These are phyloP conservation scores for Nematostella vectensis DNA, from an alignment of 92 coral and sea anemone genomes.

Conservation along the genomic window DNA sequence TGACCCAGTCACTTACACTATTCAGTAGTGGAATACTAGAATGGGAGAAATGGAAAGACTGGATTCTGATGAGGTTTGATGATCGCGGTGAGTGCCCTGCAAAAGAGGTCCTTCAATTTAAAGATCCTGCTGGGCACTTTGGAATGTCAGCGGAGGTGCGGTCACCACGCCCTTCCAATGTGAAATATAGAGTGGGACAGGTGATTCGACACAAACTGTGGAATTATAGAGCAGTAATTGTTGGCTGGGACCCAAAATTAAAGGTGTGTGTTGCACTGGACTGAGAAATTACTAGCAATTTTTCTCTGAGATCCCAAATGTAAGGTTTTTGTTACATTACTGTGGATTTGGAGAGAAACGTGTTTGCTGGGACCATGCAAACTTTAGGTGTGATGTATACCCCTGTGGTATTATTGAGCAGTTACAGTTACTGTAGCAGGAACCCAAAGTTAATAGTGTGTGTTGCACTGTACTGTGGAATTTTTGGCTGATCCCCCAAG, in stretches of 20 bases:
- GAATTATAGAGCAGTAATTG: conserved; percentile 84
- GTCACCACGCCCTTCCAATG: conserved; percentile 47
- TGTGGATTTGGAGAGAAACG: no score
- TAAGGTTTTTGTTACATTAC: no score
- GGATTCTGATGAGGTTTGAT: conserved; percentile 55
- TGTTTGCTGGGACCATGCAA: no score
- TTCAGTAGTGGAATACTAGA: conserved; percentile 59
- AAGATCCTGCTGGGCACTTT: conserved; percentile 67
- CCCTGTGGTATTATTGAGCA: no score
- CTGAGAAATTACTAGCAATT: no score
- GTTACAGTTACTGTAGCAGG: no score
- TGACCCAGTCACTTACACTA: conserved; percentile 43
- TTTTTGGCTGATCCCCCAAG: no score
- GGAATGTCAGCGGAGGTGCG: conserved; percentile 63
- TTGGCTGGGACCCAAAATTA: conserved; percentile 93
- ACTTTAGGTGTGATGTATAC: no score
- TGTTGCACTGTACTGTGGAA: no score
- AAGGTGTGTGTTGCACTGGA: conserved; percentile 34
- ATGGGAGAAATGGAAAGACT: conserved; percentile 62
- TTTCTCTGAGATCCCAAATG: no score
- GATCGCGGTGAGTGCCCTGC: conserved; percentile 92
- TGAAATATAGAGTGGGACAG: conserved; percentile 84
- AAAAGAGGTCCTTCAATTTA: conserved; percentile 64
- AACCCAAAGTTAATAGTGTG: no score
- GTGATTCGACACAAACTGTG: conserved; percentile 73